phyloP scores from a whole-genome alignment of 2,113 vertebrate genomes.

The Tapirus terrestris region DNA sequence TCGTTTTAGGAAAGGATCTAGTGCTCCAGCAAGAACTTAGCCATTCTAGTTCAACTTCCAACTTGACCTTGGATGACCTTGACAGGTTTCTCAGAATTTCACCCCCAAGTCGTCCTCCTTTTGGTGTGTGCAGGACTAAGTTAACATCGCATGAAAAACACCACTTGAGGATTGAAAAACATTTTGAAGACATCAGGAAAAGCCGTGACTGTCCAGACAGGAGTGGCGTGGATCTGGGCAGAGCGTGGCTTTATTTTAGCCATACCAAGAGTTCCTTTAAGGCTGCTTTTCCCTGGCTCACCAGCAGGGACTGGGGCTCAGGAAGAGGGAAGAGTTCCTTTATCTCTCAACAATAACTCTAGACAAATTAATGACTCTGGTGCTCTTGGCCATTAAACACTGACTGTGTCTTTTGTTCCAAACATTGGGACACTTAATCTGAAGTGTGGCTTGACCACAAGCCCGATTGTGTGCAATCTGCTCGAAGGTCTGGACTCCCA shows the following conservation, averaged over 20 bases:
- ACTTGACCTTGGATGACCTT: background rate
- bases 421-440: accelerated
- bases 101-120: accelerated
- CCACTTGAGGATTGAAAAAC: background rate
- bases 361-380: no score
- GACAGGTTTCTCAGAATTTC: background rate
- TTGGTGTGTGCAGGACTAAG: background rate
- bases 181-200: background rate
- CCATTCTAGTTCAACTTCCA: no score
- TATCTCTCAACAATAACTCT: background rate
- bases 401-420: no score
- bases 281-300: background rate
- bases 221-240: background rate
- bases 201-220: background rate
- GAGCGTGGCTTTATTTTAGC: background rate
- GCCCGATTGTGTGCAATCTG: background rate
- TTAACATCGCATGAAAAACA: background rate
- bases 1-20: no score
- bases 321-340: background rate
- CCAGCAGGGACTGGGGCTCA: background rate
- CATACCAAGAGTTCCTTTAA: background rate
- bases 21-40: background rate
- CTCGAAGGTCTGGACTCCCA: background rate
- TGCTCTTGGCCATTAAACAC: background rate
- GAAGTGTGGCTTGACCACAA: background rate